Conservation (phyloP, 2,888 invertebrate genomes). For the Pyrgus malvae region DNA sequence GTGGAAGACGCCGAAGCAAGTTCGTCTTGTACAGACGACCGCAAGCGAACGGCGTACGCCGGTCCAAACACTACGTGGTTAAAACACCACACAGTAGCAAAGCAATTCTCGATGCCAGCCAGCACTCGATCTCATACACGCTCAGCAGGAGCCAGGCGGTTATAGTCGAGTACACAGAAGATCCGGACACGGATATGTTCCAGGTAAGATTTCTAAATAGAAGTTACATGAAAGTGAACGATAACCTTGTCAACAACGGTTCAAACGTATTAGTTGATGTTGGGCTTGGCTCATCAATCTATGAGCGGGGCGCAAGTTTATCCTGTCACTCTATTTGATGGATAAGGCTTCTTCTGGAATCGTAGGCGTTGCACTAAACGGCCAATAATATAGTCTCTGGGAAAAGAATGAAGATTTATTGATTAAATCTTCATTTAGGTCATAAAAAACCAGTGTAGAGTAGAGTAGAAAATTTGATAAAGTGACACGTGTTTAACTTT, state of each 20-base stretch:
- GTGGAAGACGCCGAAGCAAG: slow-evolving; percentile 96
- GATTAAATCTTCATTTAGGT: too few relatives aligned
- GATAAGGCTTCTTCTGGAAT: neutral
- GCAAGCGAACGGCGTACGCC: slow-evolving; percentile 94
- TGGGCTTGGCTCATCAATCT: slow-evolving; percentile 5
- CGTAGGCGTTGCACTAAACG: neutral
- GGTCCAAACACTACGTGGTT: slow-evolving; percentile 97
- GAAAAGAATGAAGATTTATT: too few relatives aligned
- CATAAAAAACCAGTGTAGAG: neutral
- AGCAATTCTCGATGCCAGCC: slow-evolving; percentile 95
- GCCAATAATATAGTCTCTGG: too few relatives aligned
- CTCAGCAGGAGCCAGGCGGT: slow-evolving; percentile 97
- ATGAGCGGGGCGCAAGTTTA: neutral
- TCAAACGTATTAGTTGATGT: neutral
- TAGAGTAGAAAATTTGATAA: slow-evolving; percentile 16
- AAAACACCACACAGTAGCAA: slow-evolving; percentile 97
- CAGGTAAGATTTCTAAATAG: slow-evolving; percentile 85
- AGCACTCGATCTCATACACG: slow-evolving; percentile 98
- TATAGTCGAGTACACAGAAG: slow-evolving; percentile 98
- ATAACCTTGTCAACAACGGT: neutral
- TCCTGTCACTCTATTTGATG: slow-evolving; percentile 4
- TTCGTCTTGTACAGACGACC: slow-evolving; percentile 94
- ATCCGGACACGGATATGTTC: slow-evolving; percentile 99
- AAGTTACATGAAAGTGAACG: neutral
- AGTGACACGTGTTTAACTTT: slow-evolving; percentile 14